phyloP scores from a whole-genome alignment of 1,140 invertebrate genomes.

The Plodia interpunctella region DNA sequence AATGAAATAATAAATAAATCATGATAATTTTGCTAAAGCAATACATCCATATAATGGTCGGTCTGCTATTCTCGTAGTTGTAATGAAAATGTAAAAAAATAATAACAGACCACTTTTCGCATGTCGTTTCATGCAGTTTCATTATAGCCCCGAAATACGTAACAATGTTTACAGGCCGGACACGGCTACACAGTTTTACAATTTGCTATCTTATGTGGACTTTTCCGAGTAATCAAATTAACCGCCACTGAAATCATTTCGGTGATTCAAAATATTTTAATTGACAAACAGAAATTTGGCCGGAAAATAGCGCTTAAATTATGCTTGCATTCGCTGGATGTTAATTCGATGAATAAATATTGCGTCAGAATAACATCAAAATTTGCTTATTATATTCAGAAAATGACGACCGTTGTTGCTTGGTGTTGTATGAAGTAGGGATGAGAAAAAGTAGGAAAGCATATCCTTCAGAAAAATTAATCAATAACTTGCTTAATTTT shows the following conservation, averaged over 20 bases:
- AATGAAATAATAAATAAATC: no score
- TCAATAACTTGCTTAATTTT: no score
- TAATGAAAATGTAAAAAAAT: neutral
- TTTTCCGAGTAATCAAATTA: conserved; percentile 59
- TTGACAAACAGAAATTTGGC: conserved; percentile 69
- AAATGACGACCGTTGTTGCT: neutral
- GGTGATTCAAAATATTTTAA: conserved; percentile 72
- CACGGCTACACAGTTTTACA: conserved; percentile 18
- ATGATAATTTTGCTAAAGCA: no score
- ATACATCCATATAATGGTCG: no score
- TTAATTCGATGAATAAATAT: conserved; percentile 66
- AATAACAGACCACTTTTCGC: neutral
- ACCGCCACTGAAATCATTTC: conserved; percentile 61
- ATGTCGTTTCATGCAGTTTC: neutral
- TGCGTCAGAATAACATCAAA: conserved; percentile 42
- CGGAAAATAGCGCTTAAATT: conserved; percentile 64
- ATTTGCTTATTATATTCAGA: conserved; percentile 29
- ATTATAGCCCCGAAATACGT: neutral
- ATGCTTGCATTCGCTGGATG: conserved; percentile 62
- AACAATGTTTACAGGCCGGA: neutral
- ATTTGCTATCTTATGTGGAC: conserved; percentile 42
- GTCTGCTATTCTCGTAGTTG: neutral
- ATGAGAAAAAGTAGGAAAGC: no score
- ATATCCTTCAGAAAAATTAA: no score
- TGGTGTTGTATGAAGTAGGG: no score